Conservation (phyloP, 2,888 invertebrate genomes). For the Watsonalla binaria region DNA sequence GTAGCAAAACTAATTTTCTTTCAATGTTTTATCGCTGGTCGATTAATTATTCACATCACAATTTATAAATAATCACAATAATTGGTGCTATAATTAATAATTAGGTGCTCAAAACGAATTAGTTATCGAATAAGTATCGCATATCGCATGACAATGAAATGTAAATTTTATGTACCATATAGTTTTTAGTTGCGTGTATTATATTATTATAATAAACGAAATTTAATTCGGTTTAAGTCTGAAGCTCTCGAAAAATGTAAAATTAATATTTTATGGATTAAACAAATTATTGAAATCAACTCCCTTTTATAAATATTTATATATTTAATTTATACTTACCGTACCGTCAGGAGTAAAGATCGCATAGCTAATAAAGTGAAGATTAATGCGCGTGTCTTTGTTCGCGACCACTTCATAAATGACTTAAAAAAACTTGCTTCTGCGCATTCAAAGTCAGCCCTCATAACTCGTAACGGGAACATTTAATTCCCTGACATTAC, state of each 20-base stretch:
- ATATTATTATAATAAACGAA: slow-evolving; percentile 56
- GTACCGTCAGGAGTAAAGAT: too few relatives aligned
- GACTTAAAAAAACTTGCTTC: too few relatives aligned
- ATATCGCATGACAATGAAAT: slow-evolving; percentile 69
- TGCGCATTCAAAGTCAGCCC: too few relatives aligned
- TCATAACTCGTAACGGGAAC: too few relatives aligned
- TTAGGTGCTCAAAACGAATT: slow-evolving; percentile 48
- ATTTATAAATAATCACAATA: slow-evolving; percentile 5
- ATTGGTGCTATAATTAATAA: slow-evolving; percentile 49
- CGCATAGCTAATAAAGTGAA: too few relatives aligned
- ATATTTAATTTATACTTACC: not conserved
- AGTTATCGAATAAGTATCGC: slow-evolving; percentile 33
- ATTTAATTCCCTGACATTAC: too few relatives aligned
- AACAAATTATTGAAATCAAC: slow-evolving; percentile 41
- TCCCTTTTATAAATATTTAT: too few relatives aligned
- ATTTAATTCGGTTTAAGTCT: slow-evolving; percentile 38
- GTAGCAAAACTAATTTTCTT: not conserved
- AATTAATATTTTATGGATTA: slow-evolving; percentile 48
- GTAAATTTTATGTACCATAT: slow-evolving; percentile 75
- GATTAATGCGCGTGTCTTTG: too few relatives aligned
- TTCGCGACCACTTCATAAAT: too few relatives aligned
- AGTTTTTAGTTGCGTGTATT: slow-evolving; percentile 43
- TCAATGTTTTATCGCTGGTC: slow-evolving; percentile 2
- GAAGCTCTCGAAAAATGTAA: slow-evolving; percentile 52
- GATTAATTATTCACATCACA: not conserved